Base-by-base conservation (phyloP, 1,140 invertebrate species). In the Euura saliciscinereae region DNA sequence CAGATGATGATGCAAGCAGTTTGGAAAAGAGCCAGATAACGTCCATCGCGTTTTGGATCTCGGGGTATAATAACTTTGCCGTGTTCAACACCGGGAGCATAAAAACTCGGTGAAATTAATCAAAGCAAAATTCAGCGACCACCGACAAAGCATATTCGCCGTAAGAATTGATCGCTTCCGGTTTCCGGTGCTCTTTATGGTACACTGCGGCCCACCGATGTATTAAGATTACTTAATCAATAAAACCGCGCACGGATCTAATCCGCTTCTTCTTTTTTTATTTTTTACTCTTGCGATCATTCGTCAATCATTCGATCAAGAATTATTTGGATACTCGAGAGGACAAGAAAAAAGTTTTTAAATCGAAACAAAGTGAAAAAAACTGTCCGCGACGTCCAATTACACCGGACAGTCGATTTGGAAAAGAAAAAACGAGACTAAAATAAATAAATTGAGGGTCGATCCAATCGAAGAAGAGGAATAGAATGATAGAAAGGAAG, bases 181-280 rank as follows among this genome's bases (percentile, higher is more conserved):
- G 82, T 88, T 88, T 86, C 86, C 28, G 28, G 86, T 78, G 85
- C 83, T 82, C 84, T 88, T 88, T 87, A 88, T 87, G 86, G 85
- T 86, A 88, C 86, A 84, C 86, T 88, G 86, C 86, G 84, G 85
- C 86, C 69, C 85, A 87, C 84, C 86, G 86, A 88, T 87, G 86
- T 88, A 88, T 87, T 88, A 88, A 88, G 86, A 88, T 88, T 87
- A 86, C 86, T 88, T 88, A 87, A 88, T 88, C 86, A 83, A 88
- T 88, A 88, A 83, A 84, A 78, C 77, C 74, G 77, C 76, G 79
- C 82, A 82, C 79, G 80, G 78, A 82, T 78, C 78, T 85, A 85
- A 85, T 86, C 82, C 82, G 80, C 85, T 87, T 82, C 86, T 83
- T 82, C 72, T 70, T 74, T 78, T 77, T 74, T 78, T 75, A 74